phyloP scores from a whole-genome alignment of 2,797 vertebrate genomes.

The Leptoclinus maculatus region DNA sequence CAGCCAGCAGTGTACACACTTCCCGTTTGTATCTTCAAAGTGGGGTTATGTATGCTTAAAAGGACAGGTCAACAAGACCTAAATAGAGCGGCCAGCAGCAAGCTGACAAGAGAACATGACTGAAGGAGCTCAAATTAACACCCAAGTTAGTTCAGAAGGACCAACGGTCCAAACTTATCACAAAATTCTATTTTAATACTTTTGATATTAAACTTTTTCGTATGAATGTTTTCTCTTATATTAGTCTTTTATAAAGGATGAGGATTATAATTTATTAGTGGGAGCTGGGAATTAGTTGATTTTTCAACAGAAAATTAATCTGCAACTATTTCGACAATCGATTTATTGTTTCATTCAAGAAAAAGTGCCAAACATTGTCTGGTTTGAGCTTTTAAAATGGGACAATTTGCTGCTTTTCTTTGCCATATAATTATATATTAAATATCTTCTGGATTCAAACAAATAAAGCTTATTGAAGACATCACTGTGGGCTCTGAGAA shows the following conservation, averaged over 20 bases:
- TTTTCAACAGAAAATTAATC: neutral
- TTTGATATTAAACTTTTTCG: neutral
- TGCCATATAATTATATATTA: neutral
- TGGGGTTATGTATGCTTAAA: conserved; percentile 23
- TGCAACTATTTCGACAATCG: neutral
- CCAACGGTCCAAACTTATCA: neutral
- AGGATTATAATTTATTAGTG: neutral
- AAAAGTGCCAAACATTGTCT: neutral
- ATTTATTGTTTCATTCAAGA: neutral
- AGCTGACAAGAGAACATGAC: conserved; percentile 30
- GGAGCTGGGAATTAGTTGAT: neutral
- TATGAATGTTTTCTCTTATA: neutral
- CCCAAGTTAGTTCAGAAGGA: neutral
- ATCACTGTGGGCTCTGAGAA: neutral
- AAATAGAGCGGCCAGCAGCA: conserved; percentile 44
- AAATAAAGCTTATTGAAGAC: neutral
- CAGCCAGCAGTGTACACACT: neutral
- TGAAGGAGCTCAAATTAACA: conserved; percentile 48
- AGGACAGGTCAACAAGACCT: conserved; percentile 45
- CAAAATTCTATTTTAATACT: neutral
- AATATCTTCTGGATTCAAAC: neutral
- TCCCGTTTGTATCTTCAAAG: conserved; percentile 26
- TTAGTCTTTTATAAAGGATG: neutral
- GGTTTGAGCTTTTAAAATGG: neutral
- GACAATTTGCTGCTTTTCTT: neutral